Conservation (phyloP, 1,140 invertebrate species). For the Diabrotica undecimpunctata region DNA sequence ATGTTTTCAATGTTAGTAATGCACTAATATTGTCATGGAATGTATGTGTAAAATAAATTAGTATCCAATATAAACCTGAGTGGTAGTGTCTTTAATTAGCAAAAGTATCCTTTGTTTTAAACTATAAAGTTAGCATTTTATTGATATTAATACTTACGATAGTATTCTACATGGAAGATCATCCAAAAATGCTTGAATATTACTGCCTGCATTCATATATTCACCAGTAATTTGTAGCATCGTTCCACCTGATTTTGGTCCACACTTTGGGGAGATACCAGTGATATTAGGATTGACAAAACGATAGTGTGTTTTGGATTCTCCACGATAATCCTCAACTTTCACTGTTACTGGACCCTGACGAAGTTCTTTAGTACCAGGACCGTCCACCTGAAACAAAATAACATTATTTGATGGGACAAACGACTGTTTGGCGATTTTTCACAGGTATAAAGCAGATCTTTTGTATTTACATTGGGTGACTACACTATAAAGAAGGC, state of each 20-base stretch:
- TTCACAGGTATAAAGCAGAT: too few relatives aligned
- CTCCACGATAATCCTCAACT: constrained; percentile 83
- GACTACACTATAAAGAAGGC: too few relatives aligned
- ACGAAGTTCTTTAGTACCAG: constrained; percentile 68
- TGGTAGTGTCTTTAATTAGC: too few relatives aligned
- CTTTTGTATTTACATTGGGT: too few relatives aligned
- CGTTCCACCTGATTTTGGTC: constrained; percentile 92
- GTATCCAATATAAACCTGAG: too few relatives aligned
- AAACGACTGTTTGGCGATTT: too few relatives aligned
- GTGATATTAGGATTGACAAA: constrained; percentile 85
- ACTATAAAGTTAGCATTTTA: too few relatives aligned
- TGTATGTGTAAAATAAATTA: too few relatives aligned
- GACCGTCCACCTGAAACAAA: constrained; percentile 66
- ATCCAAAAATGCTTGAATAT: constrained; percentile 85
- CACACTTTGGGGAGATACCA: constrained; percentile 80
- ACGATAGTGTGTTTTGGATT: constrained; percentile 76
- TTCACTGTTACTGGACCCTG: constrained; percentile 84
- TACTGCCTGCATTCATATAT: constrained; percentile 93
- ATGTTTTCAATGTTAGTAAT: too few relatives aligned
- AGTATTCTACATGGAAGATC: constrained; percentile 78
- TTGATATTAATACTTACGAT: constrained; percentile 45
- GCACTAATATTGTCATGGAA: too few relatives aligned
- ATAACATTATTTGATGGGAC: not conserved
- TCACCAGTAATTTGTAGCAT: constrained; percentile 82
- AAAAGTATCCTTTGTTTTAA: too few relatives aligned